A percentile compares a stretch with the other conserved stretches of the same genome.
Evolutionary conservation across 2,113 vertebrate genomes (phyloP).

Genomic region (human (Homo sapiens)): DNA sequence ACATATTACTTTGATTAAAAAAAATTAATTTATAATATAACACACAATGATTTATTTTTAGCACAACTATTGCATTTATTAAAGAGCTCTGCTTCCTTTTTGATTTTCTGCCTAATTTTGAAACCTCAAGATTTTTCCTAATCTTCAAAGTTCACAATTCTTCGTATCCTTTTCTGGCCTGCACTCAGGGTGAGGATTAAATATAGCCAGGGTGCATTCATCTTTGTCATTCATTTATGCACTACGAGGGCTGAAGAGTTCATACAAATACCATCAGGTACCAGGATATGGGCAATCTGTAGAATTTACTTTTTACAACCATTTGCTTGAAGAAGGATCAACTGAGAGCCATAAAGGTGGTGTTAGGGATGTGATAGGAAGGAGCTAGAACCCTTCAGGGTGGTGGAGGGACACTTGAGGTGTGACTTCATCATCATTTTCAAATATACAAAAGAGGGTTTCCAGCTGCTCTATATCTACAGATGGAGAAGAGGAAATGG

Average conservation of each 20-base stretch:
- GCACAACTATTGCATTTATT: not conserved
- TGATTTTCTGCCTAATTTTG: constrained; percentile 7
- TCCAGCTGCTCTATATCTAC: constrained; percentile 15
- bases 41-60: not conserved
- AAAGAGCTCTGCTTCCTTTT: not conserved
- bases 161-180: not conserved
- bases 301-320: not conserved
- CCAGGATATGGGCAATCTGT: not conserved
- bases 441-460: not conserved
- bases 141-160: not conserved
- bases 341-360: not conserved
- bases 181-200: not conserved
- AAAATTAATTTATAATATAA: constrained; percentile 6
- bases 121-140: not conserved
- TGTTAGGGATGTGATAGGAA: not conserved
- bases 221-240: not conserved
- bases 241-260: not conserved
- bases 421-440: not conserved
- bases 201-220: not conserved
- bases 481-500: not conserved
- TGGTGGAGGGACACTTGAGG: not conserved
- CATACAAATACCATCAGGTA: not conserved
- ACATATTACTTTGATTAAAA: not conserved
- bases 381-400: not conserved
- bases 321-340: not conserved